phyloP scores from a whole-genome alignment of 2,113 vertebrate genomes.

The Steatornis caripensis region DNA sequence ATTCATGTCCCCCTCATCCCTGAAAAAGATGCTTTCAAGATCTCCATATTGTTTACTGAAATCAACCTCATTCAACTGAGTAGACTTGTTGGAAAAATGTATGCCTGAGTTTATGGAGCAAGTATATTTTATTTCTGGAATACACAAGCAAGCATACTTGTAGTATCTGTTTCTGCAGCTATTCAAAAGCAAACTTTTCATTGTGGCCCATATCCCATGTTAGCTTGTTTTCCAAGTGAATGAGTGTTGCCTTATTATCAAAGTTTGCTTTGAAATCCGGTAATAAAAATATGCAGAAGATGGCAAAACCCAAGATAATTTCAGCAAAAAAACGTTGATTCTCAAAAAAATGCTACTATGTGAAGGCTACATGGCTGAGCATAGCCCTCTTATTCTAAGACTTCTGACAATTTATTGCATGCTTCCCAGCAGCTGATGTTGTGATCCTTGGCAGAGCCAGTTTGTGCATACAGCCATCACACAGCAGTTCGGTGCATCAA shows the following conservation, averaged over 20 bases:
- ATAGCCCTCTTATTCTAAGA: neutral
- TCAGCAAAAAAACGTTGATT: neutral
- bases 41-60: neutral
- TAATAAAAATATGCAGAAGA: neutral
- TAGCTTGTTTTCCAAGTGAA: neutral
- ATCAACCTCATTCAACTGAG: neutral
- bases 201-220: neutral
- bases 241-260: neutral
- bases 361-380: neutral
- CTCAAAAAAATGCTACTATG: neutral
- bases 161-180: neutral
- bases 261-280: neutral
- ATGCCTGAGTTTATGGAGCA: neutral
- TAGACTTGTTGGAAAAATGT: neutral
- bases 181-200: neutral
- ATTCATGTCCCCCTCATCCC: no score
- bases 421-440: neutral
- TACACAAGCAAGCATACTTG: neutral
- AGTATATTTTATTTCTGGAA: neutral
- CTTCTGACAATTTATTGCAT: neutral
- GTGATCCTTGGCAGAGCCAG: neutral
- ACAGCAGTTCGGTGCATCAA: rapidly evolving
- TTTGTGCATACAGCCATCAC: neutral
- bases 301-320: neutral
- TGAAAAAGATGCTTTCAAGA: neutral